Percentiles rank a stretch among this genome's conserved stretches.
These are phyloP conservation scores for Epinephelus cyanopodus DNA, from an alignment of 2,113 vertebrate species.

Conservation along the genomic window DNA sequence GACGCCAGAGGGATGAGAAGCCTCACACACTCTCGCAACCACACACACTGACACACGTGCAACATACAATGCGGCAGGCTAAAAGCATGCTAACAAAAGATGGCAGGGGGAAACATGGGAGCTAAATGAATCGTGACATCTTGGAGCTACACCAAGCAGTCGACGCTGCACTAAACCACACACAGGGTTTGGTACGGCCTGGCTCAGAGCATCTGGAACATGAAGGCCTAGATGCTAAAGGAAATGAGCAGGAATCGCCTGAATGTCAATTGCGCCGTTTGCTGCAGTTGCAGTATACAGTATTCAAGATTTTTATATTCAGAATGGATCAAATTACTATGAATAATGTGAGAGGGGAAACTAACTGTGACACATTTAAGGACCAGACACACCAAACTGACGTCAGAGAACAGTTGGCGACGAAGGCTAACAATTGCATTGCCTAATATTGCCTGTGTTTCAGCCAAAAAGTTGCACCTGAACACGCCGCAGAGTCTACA, in stretches of 20 bases:
- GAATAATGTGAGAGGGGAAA: too few species aligned
- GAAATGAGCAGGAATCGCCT: background rate
- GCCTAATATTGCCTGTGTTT: too few species aligned
- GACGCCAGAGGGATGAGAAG: slow-evolving; percentile 52
- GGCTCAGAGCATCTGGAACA: background rate
- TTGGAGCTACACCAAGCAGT: background rate
- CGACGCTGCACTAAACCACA: background rate
- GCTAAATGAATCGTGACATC: background rate
- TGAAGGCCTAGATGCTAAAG: background rate
- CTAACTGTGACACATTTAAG: too few species aligned
- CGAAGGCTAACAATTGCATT: too few species aligned
- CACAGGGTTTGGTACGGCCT: background rate
- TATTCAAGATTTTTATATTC: background rate
- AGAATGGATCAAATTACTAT: too few species aligned
- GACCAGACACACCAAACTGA: too few species aligned
- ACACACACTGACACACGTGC: background rate
- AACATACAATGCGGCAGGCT: background rate
- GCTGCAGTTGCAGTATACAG: background rate
- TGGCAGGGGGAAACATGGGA: background rate
- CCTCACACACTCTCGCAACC: background rate
- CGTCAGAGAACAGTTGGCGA: too few species aligned
- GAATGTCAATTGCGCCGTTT: background rate
- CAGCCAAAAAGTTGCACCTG: too few species aligned
- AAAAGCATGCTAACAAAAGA: slow-evolving; percentile 42
- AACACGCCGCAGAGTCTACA: too few species aligned